phyloP scores from a whole-genome alignment of 2,888 invertebrate species.

The Heliconius charithonia region DNA sequence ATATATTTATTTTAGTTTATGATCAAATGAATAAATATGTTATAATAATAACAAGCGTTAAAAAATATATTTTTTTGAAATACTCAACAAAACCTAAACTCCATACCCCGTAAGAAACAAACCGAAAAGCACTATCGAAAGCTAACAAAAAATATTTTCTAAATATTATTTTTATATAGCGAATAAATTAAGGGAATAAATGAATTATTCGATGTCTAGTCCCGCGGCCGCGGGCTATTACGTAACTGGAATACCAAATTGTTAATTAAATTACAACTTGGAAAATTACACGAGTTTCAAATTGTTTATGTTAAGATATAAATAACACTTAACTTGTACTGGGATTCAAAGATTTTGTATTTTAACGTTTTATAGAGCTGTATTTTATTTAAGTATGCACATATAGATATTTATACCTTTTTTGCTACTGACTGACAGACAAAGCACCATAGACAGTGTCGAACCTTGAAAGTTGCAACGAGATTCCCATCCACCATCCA shows the following conservation, averaged over 20 bases:
- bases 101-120: not conserved
- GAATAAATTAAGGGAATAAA: slow-evolving; percentile 33
- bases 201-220: slow-evolving; percentile 36
- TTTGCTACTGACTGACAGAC: too few relatives aligned
- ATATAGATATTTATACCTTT: too few relatives aligned
- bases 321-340: slow-evolving; percentile 21
- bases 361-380: not conserved
- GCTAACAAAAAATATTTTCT: not conserved
- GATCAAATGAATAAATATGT: too few relatives aligned
- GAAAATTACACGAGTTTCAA: slow-evolving; percentile 29
- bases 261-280: slow-evolving; percentile 37
- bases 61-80: too few relatives aligned
- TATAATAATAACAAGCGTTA: too few relatives aligned
- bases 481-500: too few relatives aligned
- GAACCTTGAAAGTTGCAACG: too few relatives aligned
- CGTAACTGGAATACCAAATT: slow-evolving; percentile 37
- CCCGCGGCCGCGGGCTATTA: slow-evolving; percentile 35
- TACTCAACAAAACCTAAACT: not conserved
- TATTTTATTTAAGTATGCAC: too few relatives aligned
- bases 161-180: slow-evolving; percentile 25
- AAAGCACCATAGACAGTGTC: too few relatives aligned
- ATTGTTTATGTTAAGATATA: slow-evolving; percentile 24
- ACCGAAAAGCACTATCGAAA: not conserved
- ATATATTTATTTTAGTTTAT: too few relatives aligned
- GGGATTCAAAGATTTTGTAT: slow-evolving; percentile 6